Percentiles rank a stretch among this genome's conserved stretches.
phyloP scores from a whole-genome alignment of 2,113 vertebrate genomes.

The Boleophthalmus pectinirostris region DNA sequence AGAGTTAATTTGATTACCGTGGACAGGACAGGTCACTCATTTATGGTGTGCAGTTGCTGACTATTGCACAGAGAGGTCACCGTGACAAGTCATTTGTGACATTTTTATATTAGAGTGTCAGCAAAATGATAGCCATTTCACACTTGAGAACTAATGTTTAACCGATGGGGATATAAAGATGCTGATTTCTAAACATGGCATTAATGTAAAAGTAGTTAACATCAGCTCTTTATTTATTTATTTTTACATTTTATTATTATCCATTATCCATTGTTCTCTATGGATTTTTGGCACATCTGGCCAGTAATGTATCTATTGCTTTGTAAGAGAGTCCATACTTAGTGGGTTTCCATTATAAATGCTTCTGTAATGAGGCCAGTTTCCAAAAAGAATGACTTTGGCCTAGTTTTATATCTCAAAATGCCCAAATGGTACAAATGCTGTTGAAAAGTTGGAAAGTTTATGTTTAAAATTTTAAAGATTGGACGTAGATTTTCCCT shows the following conservation, averaged over 20 bases:
- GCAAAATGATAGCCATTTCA: not conserved
- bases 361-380: not conserved
- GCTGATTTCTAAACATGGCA: too few species aligned
- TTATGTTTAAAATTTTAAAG: not conserved
- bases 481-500: not conserved
- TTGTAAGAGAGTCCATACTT: too few species aligned
- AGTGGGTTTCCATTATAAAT: too few species aligned
- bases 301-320: too few species aligned
- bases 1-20: conserved; percentile 12
- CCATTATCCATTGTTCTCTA: too few species aligned
- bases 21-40: conserved; percentile 1
- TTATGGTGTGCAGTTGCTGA: not conserved
- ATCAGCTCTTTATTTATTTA: too few species aligned
- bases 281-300: too few species aligned
- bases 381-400: not conserved
- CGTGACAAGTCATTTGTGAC: not conserved
- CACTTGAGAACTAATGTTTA: not conserved
- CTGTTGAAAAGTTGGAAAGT: not conserved
- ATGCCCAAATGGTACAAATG: not conserved
- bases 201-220: too few species aligned
- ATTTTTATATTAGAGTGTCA: not conserved
- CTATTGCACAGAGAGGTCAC: not conserved
- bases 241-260: too few species aligned
- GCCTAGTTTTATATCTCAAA: not conserved
- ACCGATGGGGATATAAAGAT: too few species aligned